A percentile compares a stretch with the other conserved stretches of the same genome.
Evolutionary conservation across 2,113 vertebrate genomes (phyloP).

Genomic region (Miniopterus natalensis): DNA sequence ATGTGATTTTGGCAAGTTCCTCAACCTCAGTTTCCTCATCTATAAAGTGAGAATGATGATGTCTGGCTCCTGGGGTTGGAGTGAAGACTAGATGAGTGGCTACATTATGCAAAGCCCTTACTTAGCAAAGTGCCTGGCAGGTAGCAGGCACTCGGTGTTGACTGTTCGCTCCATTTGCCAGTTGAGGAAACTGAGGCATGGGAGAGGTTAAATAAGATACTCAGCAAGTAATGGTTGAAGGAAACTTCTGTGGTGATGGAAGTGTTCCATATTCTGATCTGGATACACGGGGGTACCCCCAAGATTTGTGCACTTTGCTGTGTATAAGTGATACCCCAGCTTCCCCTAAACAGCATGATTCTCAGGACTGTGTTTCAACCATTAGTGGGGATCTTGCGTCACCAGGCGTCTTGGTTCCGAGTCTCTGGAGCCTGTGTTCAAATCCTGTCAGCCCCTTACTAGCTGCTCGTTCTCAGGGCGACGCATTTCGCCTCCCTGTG

Average conservation of each 20-base stretch:
- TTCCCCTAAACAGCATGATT: neutral
- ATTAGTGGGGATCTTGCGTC: neutral
- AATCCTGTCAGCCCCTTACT: neutral
- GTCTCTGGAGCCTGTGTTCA: neutral
- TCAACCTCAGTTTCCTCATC: neutral
- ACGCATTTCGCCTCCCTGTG: accelerated
- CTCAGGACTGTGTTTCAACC: neutral
- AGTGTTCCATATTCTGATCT: neutral
- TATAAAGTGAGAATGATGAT: neutral
- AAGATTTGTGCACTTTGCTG: neutral
- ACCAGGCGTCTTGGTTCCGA: neutral
- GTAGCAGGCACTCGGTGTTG: neutral
- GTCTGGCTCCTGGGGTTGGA: neutral
- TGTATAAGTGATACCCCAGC: neutral
- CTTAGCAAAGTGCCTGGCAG: neutral
- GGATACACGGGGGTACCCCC: neutral
- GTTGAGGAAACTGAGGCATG: neutral
- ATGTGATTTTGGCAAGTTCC: neutral
- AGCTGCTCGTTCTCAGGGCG: neutral
- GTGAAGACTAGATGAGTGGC: neutral
- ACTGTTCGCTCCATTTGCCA: neutral
- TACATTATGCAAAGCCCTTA: neutral
- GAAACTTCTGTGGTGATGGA: neutral
- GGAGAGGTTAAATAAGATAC: neutral
- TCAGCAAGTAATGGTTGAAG: neutral